Evolutionary conservation across 1,140 invertebrate species (phyloP).

Genomic region (Tetraneura akinire): DNA sequence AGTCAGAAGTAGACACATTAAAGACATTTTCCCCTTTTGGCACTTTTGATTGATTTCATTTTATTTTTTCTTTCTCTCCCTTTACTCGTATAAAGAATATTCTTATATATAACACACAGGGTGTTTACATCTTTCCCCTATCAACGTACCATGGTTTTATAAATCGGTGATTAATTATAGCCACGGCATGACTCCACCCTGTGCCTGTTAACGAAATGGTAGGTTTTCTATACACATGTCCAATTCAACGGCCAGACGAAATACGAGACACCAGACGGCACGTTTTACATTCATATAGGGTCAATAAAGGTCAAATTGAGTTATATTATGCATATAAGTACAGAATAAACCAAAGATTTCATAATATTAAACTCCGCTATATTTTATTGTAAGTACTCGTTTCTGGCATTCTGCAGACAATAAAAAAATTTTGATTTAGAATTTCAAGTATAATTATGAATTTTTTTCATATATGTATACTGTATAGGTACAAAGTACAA

Average conservation of each 20-base stretch:
- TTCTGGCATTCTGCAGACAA: not conserved
- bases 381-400: not conserved
- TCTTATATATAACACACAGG: not conserved
- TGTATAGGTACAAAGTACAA: no score
- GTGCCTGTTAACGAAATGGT: not conserved
- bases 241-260: not conserved
- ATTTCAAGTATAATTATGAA: not conserved
- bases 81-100: not conserved
- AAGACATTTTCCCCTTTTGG: conserved; percentile 12
- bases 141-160: not conserved
- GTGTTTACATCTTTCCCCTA: conserved; percentile 9
- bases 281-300: not conserved
- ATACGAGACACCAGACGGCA: not conserved
- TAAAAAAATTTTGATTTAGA: not conserved
- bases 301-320: not conserved
- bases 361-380: not conserved
- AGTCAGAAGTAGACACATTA: not conserved
- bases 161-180: conserved; percentile 45
- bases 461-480: no score
- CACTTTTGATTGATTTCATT: conserved; percentile 41
- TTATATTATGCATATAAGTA: no score
- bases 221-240: not conserved
- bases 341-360: no score
- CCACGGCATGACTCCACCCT: conserved; percentile 8
- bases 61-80: not conserved